Evolutionary conservation across 2,797 vertebrate species (phyloP).

Genomic region (Rhinoraja longicauda): DNA sequence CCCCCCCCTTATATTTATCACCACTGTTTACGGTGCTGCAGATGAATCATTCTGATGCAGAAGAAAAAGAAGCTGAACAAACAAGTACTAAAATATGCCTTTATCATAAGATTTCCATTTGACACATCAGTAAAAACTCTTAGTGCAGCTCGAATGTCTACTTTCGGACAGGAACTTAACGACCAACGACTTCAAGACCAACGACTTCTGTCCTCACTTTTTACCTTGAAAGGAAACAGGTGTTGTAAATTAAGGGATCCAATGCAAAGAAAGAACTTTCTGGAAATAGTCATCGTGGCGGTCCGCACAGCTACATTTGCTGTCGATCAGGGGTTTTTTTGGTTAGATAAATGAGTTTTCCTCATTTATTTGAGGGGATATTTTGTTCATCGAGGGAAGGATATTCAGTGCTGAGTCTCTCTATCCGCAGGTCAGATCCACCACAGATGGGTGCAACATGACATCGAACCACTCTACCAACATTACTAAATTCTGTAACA

Average conservation of each 20-base stretch:
- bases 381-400: neutral
- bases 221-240: slow-evolving; percentile 20
- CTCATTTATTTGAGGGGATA: neutral
- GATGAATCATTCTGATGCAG: neutral
- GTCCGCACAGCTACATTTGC: neutral
- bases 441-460: neutral
- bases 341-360: neutral
- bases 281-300: neutral
- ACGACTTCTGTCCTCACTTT: neutral
- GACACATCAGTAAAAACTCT: neutral
- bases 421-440: neutral
- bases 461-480: neutral
- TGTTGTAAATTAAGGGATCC: neutral
- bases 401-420: neutral
- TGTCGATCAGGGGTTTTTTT: neutral
- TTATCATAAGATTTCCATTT: slow-evolving; percentile 23
- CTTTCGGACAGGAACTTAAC: slow-evolving; percentile 12
- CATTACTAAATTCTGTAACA: neutral
- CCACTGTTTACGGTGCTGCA: neutral
- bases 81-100: neutral
- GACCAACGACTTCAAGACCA: neutral
- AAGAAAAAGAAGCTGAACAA: neutral
- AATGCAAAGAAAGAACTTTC: slow-evolving; percentile 6
- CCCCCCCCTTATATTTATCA: neutral
- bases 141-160: neutral